A percentile compares a stretch with the other conserved stretches of the same genome.
Evolutionary conservation across 2,888 invertebrate species (phyloP).

Genomic region (Minunthozetes semirufus): DNA sequence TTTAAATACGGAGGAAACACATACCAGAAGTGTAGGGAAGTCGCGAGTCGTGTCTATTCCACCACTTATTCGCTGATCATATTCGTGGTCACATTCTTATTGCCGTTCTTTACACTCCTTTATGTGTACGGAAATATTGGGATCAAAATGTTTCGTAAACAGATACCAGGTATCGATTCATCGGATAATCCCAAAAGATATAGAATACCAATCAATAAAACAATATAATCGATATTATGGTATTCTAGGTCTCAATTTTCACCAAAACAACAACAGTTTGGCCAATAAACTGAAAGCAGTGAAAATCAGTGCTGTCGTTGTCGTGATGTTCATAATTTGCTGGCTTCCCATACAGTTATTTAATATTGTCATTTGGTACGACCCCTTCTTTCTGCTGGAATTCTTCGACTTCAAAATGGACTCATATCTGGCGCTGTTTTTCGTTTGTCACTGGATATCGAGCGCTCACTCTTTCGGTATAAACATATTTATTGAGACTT

Average conservation of each 20-base stretch:
- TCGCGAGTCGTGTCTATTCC: conserved; percentile 1
- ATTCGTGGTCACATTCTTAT: not conserved
- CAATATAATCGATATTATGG: not conserved
- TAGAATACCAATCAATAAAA: not conserved
- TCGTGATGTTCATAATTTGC: conserved; percentile 17
- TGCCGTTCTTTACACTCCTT: conserved; percentile 5
- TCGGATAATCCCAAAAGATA: not conserved
- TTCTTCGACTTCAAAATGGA: not conserved
- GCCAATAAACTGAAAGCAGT: not conserved
- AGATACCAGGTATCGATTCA: not conserved
- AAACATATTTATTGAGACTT: not conserved
- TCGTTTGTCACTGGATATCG: conserved; percentile 1
- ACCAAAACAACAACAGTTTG: not conserved
- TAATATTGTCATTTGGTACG: conserved; percentile 12
- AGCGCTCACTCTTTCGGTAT: conserved; percentile 1
- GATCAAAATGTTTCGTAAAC: conserved; percentile 20
- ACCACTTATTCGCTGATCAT: not conserved
- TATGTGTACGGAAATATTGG: conserved; percentile 30
- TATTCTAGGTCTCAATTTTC: not conserved
- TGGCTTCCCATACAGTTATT: conserved; percentile 27
- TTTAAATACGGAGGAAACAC: not conserved
- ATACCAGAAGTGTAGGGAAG: not conserved
- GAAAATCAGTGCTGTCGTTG: conserved; percentile 25
- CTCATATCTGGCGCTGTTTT: not conserved
- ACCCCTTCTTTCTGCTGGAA: not conserved